Base-by-base conservation (phyloP, 2,888 invertebrate species). In the Archips xylosteana region DNA sequence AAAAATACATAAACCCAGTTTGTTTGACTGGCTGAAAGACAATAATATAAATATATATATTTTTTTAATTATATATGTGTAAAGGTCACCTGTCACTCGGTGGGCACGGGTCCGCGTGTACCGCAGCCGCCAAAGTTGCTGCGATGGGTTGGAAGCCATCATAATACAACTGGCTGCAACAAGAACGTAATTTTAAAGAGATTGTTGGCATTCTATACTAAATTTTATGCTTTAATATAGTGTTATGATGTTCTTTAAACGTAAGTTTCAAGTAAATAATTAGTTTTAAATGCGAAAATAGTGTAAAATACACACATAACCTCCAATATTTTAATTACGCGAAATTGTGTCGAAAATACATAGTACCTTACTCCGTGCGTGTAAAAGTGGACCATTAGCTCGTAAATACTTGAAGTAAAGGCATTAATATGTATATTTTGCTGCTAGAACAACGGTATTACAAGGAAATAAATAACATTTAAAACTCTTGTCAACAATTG, bases 81-180 rank as follows among this genome's bases (percentile, higher is more conserved):
- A 23, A 23, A 23, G 23, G 6, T 39, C 39, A 94, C 94, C 98
- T 96, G 88, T 99, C 99, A 51, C 99, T 99, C 0, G 93, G 99
- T 0, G 99, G 98, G 85, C 99, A 99, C 0, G 98, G 98, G 80
- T 99, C 98, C 0, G 98, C 97, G 83, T 98, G 97, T 0, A 98
- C 97, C 47, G 97, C 95, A 69, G 96, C 96, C 0, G 98, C 97
- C 73, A 99, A 89, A 66, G 96, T 97, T 0, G 98, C 96, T 0
- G 99, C 99, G 66, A 99, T 95, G n/a, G 97, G 96, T 87, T 99
- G 98, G 88, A 98, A 97, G 0, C 99, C 99, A 96, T 99, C 99
- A 86, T 99, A 99, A 89, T 98, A 98, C 69, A 99, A 94, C 90
- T 99, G 99, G 83, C 99, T 99, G 88, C 49, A 95, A 75, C 71